Percentiles rank a stretch among this genome's conserved stretches.
Evolutionary conservation across 2,797 vertebrate species (phyloP).

Genomic region (Spea hammondii): DNA sequence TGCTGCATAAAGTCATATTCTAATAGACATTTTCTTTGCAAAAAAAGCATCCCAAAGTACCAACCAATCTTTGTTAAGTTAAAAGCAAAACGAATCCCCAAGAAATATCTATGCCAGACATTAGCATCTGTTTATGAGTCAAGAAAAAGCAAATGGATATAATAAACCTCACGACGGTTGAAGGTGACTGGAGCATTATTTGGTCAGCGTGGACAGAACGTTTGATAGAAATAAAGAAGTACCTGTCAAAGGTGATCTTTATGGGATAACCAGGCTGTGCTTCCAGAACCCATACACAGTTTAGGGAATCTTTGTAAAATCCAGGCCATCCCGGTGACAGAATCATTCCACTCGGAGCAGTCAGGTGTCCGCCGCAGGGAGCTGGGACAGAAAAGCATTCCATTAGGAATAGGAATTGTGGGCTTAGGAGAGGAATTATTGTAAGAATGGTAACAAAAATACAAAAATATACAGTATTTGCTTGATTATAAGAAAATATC

Average conservation of each 20-base stretch:
- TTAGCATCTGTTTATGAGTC: not conserved
- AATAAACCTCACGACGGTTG: not conserved
- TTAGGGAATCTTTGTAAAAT: conserved; percentile 97
- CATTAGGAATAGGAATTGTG: not conserved
- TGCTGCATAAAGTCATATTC: no score
- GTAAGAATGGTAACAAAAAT: no score
- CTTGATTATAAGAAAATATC: no score
- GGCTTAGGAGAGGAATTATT: not conserved
- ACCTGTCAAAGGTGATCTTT: conserved; percentile 99
- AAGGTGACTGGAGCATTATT: not conserved
- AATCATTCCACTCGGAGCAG: conserved; percentile 91
- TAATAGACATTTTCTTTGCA: no score
- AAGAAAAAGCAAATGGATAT: not conserved
- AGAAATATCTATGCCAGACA: not conserved
- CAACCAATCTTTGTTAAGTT: no score
- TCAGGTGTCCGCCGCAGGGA: conserved; percentile 93
- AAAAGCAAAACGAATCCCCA: not conserved
- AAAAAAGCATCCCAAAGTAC: no score
- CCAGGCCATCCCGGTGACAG: conserved; percentile 98
- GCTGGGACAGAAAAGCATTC: conserved; percentile 64
- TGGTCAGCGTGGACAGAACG: not conserved
- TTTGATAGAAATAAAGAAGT: not conserved
- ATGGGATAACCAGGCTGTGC: conserved; percentile 96
- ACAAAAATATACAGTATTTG: no score
- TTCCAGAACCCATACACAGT: conserved; percentile 97